phyloP scores from a whole-genome alignment of 1,140 invertebrate species.

The Cyphomyrmex costatus region DNA sequence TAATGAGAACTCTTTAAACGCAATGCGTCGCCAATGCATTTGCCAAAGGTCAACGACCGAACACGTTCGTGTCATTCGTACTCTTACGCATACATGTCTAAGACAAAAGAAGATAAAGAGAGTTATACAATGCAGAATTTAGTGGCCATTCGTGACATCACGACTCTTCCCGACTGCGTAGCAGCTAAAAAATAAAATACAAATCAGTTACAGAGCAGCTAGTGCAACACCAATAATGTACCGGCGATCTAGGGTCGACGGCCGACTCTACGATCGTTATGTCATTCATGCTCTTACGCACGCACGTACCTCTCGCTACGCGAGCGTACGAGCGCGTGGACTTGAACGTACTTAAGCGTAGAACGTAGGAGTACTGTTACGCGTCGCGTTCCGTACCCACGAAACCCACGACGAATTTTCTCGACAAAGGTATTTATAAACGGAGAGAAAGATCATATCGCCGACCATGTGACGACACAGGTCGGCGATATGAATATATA shows the following conservation, averaged over 20 bases:
- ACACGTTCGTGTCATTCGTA: conserved; percentile 66
- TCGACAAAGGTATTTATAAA: conserved; percentile 5
- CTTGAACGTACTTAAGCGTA: conserved; percentile 68
- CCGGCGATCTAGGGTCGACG: conserved; percentile 80
- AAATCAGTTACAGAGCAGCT: neutral
- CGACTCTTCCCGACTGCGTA: neutral
- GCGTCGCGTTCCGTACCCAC: conserved; percentile 38
- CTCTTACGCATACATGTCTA: conserved; percentile 62
- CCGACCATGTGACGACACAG: conserved; percentile 17
- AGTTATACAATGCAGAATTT: conserved; percentile 10
- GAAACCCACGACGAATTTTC: conserved; percentile 67
- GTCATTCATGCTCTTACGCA: conserved; percentile 84
- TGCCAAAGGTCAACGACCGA: conserved; percentile 67
- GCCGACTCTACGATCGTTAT: conserved; percentile 81
- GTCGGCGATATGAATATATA: neutral
- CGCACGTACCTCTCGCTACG: conserved; percentile 73
- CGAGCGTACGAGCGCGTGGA: conserved; percentile 70
- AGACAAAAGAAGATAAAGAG: conserved; percentile 19
- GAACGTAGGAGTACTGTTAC: conserved; percentile 83
- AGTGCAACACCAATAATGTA: conserved; percentile 52
- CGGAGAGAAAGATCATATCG: conserved; percentile 47
- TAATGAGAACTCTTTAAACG: conserved; percentile 53
- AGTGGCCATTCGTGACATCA: neutral
- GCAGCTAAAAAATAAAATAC: conserved; percentile 3
- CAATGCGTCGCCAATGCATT: conserved; percentile 50